Evolutionary conservation across 2,888 invertebrate genomes (phyloP).

Genomic region (Seira ritae): DNA sequence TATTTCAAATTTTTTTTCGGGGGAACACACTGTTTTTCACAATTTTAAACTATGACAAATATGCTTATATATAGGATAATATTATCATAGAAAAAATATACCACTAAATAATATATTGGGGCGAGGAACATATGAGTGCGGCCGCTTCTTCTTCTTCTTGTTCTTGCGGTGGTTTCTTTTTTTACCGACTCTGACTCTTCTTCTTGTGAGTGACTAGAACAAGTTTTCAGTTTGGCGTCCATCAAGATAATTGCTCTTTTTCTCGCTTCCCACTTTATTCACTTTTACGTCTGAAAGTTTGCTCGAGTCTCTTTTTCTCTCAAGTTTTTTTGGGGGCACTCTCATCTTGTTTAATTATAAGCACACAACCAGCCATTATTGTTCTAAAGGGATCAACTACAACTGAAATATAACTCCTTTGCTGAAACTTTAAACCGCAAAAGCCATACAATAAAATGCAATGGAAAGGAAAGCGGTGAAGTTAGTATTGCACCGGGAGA

Average conservation of each 20-base stretch:
- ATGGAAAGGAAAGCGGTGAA: conserved; percentile 37
- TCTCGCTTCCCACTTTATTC: conserved; percentile 62
- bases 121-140: conserved; percentile 35
- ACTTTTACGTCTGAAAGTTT: conserved; percentile 34
- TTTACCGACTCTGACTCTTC: too few species aligned
- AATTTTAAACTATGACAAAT: conserved; percentile 55
- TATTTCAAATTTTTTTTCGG: too few species aligned
- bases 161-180: conserved; percentile 30
- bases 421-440: conserved; percentile 55
- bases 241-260: conserved; percentile 65
- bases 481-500: conserved; percentile 24
- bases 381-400: conserved; percentile 54
- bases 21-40: conserved; percentile 45
- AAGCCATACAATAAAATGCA: conserved; percentile 40
- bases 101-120: background rate
- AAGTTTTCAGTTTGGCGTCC: conserved; percentile 65
- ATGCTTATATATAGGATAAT: too few species aligned
- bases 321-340: conserved; percentile 44
- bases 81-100: too few species aligned
- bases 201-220: conserved; percentile 61
- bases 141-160: conserved; percentile 35
- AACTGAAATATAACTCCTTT: conserved; percentile 59
- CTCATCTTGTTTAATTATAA: conserved; percentile 62
- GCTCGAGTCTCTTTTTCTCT: background rate
- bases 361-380: conserved; percentile 62